These are phyloP conservation scores for Crenuchus spilurus DNA, from an alignment of 2,797 vertebrate genomes.

Conservation along the genomic window DNA sequence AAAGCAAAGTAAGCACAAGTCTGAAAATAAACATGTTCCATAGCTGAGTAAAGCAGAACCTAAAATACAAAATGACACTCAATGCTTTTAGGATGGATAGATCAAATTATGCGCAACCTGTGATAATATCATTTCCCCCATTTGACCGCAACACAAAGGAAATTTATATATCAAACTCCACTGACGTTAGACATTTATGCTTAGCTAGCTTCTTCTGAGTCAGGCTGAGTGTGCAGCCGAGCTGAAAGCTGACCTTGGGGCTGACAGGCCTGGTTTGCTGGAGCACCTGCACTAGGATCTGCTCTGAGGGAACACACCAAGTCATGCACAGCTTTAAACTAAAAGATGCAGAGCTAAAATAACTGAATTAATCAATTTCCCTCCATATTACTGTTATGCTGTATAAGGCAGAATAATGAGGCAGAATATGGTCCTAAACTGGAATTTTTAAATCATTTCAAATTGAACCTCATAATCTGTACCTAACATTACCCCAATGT, in stretches of 20 bases:
- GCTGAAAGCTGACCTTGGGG: constrained; percentile 45
- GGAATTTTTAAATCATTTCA: too few species aligned
- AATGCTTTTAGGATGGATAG: constrained; percentile 1
- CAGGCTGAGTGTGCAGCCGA: constrained; percentile 33
- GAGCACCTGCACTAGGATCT: neutral
- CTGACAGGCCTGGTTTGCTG: constrained; percentile 18
- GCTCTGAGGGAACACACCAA: neutral
- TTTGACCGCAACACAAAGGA: neutral
- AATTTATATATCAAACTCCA: constrained; percentile 34
- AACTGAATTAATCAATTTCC: too few species aligned
- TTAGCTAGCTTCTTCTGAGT: constrained; percentile 34
- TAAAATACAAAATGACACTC: neutral
- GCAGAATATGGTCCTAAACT: too few species aligned
- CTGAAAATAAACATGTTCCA: neutral
- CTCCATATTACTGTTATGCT: too few species aligned
- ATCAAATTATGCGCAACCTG: constrained; percentile 16
- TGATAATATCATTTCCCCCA: neutral
- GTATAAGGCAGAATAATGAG: too few species aligned
- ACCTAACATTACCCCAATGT: too few species aligned
- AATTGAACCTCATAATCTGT: too few species aligned
- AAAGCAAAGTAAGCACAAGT: neutral
- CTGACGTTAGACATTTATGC: constrained; percentile 29
- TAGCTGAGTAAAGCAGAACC: neutral
- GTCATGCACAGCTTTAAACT: constrained; percentile 9
- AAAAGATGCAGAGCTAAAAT: neutral